Evolutionary conservation across 64 coral and sea anemone genomes (phyloP).

Genomic region (Orbicella faveolata): DNA sequence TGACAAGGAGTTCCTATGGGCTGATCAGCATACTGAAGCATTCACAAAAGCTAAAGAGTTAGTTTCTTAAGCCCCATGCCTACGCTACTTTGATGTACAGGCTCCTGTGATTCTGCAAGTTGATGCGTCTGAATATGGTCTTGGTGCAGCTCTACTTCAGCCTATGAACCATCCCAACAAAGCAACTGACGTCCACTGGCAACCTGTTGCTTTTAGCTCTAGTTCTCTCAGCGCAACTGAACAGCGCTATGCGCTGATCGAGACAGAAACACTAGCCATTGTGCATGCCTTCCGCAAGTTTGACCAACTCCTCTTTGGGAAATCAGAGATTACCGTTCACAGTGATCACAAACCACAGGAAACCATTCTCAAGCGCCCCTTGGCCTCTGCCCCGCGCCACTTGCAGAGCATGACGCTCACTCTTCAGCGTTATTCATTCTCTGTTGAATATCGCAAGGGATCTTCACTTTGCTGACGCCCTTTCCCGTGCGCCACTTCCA

Average conservation of each 20-base stretch:
- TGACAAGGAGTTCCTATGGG: slow-evolving; percentile 51
- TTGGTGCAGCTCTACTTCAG: not conserved
- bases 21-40: slow-evolving; percentile 64
- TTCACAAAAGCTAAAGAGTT: slow-evolving; percentile 53
- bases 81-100: slow-evolving; percentile 34
- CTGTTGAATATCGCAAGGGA: too few species aligned
- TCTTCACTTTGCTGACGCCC: too few species aligned
- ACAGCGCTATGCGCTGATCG: slow-evolving; percentile 7
- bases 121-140: not conserved
- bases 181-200: slow-evolving; percentile 34
- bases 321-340: slow-evolving; percentile 45
- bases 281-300: slow-evolving; percentile 67
- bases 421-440: too few species aligned
- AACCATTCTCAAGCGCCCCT: slow-evolving; percentile 57
- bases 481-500: too few species aligned
- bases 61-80: slow-evolving; percentile 40
- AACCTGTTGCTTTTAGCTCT: slow-evolving; percentile 43
- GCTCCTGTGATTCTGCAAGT: slow-evolving; percentile 31
- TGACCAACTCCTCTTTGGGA: slow-evolving; percentile 46
- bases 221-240: slow-evolving; percentile 52
- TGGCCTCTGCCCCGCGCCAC: too few species aligned
- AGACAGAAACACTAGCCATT: slow-evolving; percentile 58
- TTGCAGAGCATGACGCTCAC: too few species aligned
- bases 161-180: not conserved
- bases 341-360: slow-evolving; percentile 54